Evolutionary conservation across 2,113 vertebrate species (phyloP).

Genomic region (Nerophis lumbriciformis): DNA sequence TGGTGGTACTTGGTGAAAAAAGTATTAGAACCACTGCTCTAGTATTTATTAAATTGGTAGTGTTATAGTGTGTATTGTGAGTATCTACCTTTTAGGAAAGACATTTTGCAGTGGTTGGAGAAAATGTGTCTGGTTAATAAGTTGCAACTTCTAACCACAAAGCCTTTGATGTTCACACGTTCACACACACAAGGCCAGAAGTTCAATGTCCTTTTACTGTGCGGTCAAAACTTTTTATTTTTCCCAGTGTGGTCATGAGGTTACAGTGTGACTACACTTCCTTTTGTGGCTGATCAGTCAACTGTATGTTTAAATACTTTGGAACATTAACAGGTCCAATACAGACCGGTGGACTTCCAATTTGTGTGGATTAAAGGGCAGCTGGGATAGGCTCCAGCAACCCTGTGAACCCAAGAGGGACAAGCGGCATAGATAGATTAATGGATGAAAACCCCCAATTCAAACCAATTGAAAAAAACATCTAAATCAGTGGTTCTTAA

Average conservation of each 20-base stretch:
- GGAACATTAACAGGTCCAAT: no score
- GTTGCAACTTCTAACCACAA: neutral
- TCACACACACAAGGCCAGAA: neutral
- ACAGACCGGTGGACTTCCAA: no score
- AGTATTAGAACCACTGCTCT: neutral
- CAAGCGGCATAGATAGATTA: no score
- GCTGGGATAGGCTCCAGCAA: no score
- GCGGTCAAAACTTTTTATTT: neutral
- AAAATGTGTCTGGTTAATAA: conserved; percentile 23
- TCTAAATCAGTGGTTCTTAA: no score
- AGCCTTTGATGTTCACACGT: neutral
- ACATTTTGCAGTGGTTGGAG: no score
- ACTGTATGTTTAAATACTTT: neutral
- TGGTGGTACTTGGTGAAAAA: no score
- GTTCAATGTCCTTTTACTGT: neutral
- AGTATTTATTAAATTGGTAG: neutral
- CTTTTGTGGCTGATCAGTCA: conserved; percentile 1
- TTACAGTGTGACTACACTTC: conserved; percentile 4
- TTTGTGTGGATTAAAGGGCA: no score
- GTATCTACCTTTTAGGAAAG: conserved; percentile 1
- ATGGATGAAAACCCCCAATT: no score
- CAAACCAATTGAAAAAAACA: no score
- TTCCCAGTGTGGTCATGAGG: conserved; percentile 5
- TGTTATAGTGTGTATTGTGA: no score
- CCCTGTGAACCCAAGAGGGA: no score